Evolutionary conservation across 2,888 invertebrate species (phyloP).

Genomic region (Antitype chi): DNA sequence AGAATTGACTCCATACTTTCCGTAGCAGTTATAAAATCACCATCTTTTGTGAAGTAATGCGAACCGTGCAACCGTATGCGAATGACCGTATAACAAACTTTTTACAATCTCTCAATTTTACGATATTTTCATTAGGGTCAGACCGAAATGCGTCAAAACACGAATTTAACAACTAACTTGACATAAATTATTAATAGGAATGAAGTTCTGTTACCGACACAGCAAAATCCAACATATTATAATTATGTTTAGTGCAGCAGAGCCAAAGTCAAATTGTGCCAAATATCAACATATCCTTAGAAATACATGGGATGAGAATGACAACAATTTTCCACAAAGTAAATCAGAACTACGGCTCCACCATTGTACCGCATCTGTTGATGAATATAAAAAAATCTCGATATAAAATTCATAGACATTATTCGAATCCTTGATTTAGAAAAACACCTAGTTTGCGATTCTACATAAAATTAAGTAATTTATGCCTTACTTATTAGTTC

Average conservation of each 20-base stretch:
- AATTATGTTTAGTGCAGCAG: constrained; percentile 45
- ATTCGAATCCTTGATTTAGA: constrained; percentile 60
- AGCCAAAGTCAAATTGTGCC: constrained; percentile 47
- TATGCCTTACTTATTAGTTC: constrained; percentile 67
- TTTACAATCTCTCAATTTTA: constrained; percentile 35
- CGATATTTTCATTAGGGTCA: constrained; percentile 35
- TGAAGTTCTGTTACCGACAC: constrained; percentile 54
- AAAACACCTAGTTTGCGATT: constrained; percentile 60
- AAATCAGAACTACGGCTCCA: constrained; percentile 30
- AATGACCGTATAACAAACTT: constrained; percentile 16
- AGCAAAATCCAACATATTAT: constrained; percentile 41
- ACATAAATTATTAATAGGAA: constrained; percentile 56
- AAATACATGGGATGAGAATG: constrained; percentile 50
- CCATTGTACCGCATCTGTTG: constrained; percentile 24
- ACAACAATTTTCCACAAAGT: constrained; percentile 37
- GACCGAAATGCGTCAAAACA: constrained; percentile 52
- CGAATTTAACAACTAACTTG: constrained; percentile 39
- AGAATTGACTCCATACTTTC: constrained; percentile 46
- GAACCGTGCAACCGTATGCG: constrained; percentile 50
- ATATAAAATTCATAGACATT: constrained; percentile 52
- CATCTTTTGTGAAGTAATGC: constrained; percentile 46
- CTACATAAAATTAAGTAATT: constrained; percentile 76
- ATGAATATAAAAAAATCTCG: constrained; percentile 36
- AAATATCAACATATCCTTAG: constrained; percentile 55
- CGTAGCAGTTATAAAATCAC: constrained; percentile 44